Evolutionary conservation across 1,140 invertebrate species (phyloP).

Genomic region (Rhizoglyphus robini): DNA sequence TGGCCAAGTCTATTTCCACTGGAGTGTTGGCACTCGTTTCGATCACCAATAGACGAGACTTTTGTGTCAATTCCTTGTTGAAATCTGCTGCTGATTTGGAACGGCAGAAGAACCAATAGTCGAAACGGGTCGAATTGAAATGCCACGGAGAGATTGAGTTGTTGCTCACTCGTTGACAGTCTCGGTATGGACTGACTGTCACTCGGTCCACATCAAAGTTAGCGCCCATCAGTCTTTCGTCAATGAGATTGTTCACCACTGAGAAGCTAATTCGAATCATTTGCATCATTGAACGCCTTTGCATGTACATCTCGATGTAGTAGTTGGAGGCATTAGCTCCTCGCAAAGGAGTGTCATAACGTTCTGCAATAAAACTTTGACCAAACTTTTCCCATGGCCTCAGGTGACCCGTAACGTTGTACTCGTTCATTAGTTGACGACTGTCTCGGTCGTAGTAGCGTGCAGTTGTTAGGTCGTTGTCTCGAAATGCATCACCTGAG

Average conservation of each 20-base stretch:
- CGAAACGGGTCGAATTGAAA: slow-evolving; percentile 14
- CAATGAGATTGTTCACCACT: slow-evolving; percentile 8
- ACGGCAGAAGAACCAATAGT: slow-evolving; percentile 16
- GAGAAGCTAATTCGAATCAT: slow-evolving; percentile 17
- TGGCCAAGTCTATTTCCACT: slow-evolving; percentile 7
- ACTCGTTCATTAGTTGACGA: neutral
- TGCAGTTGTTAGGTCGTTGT: neutral
- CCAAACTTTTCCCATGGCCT: slow-evolving; percentile 6
- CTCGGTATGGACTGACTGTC: slow-evolving; percentile 2
- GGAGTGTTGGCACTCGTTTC: slow-evolving; percentile 1
- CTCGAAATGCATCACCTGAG: slow-evolving; percentile 3
- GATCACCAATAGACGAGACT: neutral
- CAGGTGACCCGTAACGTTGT: neutral
- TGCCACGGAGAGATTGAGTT: slow-evolving; percentile 14
- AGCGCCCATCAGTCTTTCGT: neutral
- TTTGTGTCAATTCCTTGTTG: neutral
- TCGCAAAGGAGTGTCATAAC: neutral
- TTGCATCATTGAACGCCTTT: slow-evolving; percentile 1
- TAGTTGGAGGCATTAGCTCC: neutral
- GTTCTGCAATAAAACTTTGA: slow-evolving; percentile 17
- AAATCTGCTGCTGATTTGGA: neutral
- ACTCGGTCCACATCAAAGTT: neutral
- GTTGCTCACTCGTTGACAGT: neutral
- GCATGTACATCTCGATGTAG: neutral
- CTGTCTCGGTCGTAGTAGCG: neutral